Evolutionary conservation across 2,888 invertebrate genomes (phyloP).

Genomic region (Brachynemurus nebulosus): DNA sequence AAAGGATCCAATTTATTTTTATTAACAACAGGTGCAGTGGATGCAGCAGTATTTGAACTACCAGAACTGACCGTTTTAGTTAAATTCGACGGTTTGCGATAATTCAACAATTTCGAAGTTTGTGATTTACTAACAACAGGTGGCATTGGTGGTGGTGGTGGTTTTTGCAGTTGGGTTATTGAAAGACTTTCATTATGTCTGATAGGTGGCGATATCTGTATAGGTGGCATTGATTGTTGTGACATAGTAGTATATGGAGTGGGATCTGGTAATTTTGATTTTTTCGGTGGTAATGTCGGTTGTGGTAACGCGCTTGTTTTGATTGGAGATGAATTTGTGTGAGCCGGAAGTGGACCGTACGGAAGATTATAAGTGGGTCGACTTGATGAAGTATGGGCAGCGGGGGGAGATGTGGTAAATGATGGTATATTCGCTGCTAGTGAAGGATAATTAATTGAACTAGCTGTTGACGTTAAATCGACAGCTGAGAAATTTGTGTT

Average conservation of each 20-base stretch:
- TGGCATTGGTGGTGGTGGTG: constrained; percentile 5
- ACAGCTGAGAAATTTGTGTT: constrained; percentile 13
- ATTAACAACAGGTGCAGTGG: not conserved
- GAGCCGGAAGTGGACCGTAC: not conserved
- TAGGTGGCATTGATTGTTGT: constrained; percentile 7
- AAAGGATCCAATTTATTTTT: not conserved
- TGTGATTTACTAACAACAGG: constrained; percentile 5
- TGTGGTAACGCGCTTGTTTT: too few species aligned
- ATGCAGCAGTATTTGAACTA: not conserved
- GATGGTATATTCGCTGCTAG: constrained; percentile 5
- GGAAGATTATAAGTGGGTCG: not conserved
- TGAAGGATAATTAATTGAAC: constrained; percentile 25
- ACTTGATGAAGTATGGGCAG: constrained; percentile 27
- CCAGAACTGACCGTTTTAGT: not conserved
- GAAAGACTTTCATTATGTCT: constrained; percentile 29
- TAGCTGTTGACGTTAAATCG: constrained; percentile 29
- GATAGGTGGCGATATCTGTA: constrained; percentile 3
- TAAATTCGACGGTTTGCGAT: constrained; percentile 8
- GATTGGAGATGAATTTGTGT: not conserved
- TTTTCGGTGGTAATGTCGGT: not conserved
- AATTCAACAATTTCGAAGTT: constrained; percentile 9
- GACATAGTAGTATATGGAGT: not conserved
- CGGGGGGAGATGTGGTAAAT: constrained; percentile 28
- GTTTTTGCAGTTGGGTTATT: constrained; percentile 34
- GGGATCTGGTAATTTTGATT: not conserved